Percentiles rank a stretch among this genome's conserved stretches.
phyloP scores from a whole-genome alignment of 2,888 invertebrate species.

The Physocephala rufipes region DNA sequence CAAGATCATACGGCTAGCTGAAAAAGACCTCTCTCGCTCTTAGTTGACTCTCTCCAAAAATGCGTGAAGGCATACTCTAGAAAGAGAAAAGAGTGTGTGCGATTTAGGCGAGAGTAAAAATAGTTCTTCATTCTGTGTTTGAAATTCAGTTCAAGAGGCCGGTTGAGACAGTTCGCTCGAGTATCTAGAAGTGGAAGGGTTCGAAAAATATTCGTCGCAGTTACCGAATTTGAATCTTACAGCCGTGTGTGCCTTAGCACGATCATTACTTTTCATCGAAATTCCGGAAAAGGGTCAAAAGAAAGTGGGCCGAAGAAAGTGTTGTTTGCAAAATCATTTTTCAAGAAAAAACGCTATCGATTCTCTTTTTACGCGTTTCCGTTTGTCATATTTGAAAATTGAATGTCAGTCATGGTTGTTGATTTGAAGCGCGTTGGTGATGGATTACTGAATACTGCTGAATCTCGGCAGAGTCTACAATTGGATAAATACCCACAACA shows the following conservation, averaged over 20 bases:
- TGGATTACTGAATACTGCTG: slow-evolving; percentile 43
- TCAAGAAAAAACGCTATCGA: too few species aligned
- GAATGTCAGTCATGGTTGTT: neutral
- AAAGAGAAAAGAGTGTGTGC: too few species aligned
- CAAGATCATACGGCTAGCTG: neutral
- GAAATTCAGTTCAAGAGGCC: slow-evolving; percentile 38
- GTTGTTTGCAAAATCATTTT: neutral
- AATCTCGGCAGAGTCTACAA: slow-evolving; percentile 60
- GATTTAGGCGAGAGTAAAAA: too few species aligned
- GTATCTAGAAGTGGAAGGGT: slow-evolving; percentile 26
- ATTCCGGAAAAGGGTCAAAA: too few species aligned
- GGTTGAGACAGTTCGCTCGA: slow-evolving; percentile 48
- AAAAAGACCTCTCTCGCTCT: neutral
- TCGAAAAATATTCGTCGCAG: slow-evolving; percentile 19
- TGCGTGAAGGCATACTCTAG: too few species aligned
- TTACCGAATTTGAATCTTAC: neutral
- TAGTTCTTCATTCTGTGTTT: too few species aligned
- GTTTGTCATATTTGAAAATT: neutral
- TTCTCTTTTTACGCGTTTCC: neutral
- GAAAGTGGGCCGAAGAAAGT: too few species aligned
- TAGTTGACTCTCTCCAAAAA: too few species aligned
- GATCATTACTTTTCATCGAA: too few species aligned
- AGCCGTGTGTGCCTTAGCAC: neutral
- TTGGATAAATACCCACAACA: slow-evolving; percentile 61
- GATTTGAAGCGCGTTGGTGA: neutral